Evolutionary conservation across 2,797 vertebrate genomes (phyloP).

Genomic region (Dallia pectoralis): DNA sequence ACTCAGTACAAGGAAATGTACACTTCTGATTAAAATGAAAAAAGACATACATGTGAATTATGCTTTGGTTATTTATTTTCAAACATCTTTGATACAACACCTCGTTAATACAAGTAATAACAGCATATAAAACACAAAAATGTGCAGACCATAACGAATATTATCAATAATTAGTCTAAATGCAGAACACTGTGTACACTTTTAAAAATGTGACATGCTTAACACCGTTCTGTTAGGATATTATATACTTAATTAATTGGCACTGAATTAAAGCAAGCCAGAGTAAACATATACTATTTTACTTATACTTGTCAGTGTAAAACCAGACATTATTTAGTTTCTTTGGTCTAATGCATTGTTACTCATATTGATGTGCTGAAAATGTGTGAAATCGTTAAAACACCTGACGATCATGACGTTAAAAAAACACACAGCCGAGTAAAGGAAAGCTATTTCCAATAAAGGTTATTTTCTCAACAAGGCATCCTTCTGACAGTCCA

Average conservation of each 20-base stretch:
- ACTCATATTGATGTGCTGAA: constrained; percentile 6
- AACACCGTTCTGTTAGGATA: not conserved
- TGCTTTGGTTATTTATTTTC: not conserved
- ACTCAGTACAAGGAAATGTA: not conserved
- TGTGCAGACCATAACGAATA: not conserved
- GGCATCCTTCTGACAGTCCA: not conserved
- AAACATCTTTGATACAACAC: not conserved
- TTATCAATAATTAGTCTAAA: not conserved
- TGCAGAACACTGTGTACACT: not conserved
- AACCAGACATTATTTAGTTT: not conserved
- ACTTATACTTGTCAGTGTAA: not conserved
- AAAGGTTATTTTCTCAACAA: not conserved
- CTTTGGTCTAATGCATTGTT: not conserved
- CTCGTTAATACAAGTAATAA: not conserved
- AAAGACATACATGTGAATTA: not conserved
- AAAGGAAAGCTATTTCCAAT: constrained; percentile 1
- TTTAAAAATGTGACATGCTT: not conserved
- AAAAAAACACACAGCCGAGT: not conserved
- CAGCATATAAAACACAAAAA: not conserved
- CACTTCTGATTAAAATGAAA: not conserved
- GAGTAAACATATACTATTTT: not conserved
- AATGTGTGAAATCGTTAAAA: constrained; percentile 3
- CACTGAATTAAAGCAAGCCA: not conserved
- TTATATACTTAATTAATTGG: not conserved
- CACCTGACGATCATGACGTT: not conserved